Evolutionary conservation across 2,113 vertebrate genomes (phyloP).

Genomic region (Haemorhous mexicanus): DNA sequence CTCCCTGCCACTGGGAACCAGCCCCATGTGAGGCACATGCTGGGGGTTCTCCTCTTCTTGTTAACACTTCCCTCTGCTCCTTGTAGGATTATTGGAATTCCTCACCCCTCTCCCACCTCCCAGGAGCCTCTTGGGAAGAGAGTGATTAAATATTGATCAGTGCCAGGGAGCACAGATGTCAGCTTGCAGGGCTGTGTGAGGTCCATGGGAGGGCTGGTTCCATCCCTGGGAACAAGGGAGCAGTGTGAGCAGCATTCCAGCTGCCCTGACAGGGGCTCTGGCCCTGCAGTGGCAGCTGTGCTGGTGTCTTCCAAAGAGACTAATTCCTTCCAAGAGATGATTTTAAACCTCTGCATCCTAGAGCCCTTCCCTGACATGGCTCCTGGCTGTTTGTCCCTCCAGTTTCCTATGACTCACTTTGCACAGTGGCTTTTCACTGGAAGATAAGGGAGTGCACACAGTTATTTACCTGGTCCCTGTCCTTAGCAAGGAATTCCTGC

Average conservation of each 20-base stretch:
- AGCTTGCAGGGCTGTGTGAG: background rate
- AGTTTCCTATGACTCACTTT: background rate
- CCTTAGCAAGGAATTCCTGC: background rate
- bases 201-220: background rate
- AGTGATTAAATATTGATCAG: background rate
- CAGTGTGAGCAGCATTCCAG: background rate
- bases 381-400: background rate
- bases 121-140: background rate
- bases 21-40: fast-evolving
- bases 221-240: background rate
- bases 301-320: background rate
- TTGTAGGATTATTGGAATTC: conserved; percentile 19
- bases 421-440: background rate
- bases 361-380: background rate
- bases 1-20: fast-evolving
- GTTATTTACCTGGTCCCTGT: background rate
- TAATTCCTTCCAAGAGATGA: background rate
- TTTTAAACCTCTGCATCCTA: background rate
- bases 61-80: background rate
- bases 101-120: conserved; percentile 35
- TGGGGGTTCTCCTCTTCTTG: background rate
- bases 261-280: background rate
- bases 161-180: background rate
- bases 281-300: background rate
- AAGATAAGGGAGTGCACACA: background rate